Percentiles rank a stretch among this genome's conserved stretches.
These are phyloP conservation scores for Mohoua ochrocephala DNA, from an alignment of 2,113 vertebrate species.

Conservation along the genomic window DNA sequence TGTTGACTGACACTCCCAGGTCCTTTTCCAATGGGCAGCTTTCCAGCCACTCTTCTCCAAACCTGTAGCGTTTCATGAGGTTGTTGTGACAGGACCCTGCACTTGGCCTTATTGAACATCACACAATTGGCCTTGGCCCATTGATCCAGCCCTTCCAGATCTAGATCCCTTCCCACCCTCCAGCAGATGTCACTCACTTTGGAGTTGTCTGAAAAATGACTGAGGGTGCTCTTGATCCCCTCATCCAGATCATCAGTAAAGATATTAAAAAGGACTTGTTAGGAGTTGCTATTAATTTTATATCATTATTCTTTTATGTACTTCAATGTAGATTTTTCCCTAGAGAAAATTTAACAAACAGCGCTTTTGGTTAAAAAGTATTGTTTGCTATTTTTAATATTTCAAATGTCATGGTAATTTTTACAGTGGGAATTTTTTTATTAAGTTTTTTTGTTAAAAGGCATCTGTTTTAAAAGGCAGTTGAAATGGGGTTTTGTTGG, in stretches of 20 bases:
- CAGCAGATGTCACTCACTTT: background rate
- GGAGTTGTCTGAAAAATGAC: background rate
- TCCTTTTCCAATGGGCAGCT: rapidly evolving
- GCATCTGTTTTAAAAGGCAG: background rate
- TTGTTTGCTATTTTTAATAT: background rate
- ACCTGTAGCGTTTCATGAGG: rapidly evolving
- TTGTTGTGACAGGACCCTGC: background rate
- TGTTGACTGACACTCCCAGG: background rate
- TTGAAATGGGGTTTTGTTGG: background rate
- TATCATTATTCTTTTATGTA: background rate
- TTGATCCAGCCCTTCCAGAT: no score
- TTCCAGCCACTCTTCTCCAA: background rate
- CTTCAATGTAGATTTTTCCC: background rate
- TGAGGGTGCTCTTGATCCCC: background rate
- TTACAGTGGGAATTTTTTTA: background rate
- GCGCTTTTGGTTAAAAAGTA: background rate
- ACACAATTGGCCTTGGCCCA: rapidly evolving
- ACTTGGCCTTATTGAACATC: background rate
- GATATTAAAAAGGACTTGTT: background rate
- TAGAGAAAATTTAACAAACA: background rate
- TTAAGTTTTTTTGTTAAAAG: background rate
- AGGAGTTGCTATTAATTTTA: background rate
- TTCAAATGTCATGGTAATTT: background rate
- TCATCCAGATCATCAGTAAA: background rate
- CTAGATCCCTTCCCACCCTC: background rate